Percentiles rank a stretch among this genome's conserved stretches.
Conservation (phyloP, 2,113 vertebrate genomes). For the Mixornis gularis region DNA sequence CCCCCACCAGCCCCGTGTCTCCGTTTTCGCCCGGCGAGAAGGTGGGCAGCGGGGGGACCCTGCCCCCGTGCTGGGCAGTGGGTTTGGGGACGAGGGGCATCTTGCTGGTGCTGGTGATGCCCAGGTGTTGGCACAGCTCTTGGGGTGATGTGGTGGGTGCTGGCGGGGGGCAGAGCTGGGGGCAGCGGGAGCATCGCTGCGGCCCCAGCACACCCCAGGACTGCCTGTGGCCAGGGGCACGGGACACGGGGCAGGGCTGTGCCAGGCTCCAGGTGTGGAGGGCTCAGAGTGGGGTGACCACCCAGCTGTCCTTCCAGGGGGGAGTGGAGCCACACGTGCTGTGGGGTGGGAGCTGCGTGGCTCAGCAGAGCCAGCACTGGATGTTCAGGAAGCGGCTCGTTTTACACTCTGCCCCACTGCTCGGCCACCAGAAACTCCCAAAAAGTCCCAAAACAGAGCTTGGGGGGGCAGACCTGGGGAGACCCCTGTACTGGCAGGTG, state of each 20-base stretch:
- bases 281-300: not conserved
- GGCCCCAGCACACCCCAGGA: accelerated
- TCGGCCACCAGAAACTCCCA: not conserved
- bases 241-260: not conserved
- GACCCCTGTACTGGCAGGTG: not conserved
- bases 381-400: not conserved
- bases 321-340: accelerated
- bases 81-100: not conserved
- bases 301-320: not conserved
- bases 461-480: accelerated
- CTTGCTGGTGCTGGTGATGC: not conserved
- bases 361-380: not conserved
- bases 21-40: conserved; percentile 75
- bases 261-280: not conserved
- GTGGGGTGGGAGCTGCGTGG: not conserved
- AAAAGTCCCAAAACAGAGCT: not conserved
- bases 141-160: accelerated
- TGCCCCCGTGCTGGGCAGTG: not conserved
- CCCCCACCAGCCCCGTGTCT: conserved; percentile 75
- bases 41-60: conserved; percentile 76
- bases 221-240: not conserved
- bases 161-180: not conserved
- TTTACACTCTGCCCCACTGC: not conserved
- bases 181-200: not conserved
- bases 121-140: not conserved